A percentile compares a stretch with the other conserved stretches of the same genome.
phyloP scores from a whole-genome alignment of 2,888 invertebrate species.

The Onchidella celtica region DNA sequence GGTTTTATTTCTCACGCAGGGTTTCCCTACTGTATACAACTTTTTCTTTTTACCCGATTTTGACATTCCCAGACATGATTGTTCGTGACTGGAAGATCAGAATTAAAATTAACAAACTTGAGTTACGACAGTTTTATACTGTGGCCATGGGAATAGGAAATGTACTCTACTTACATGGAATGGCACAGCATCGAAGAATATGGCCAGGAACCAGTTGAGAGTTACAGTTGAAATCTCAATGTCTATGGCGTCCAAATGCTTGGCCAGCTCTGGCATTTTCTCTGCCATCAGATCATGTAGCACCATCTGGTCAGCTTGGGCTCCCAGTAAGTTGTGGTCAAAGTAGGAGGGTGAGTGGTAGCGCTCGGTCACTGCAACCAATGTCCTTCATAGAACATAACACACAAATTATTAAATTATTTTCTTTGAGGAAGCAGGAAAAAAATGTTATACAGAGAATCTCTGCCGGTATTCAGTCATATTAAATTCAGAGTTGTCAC shows the following conservation, averaged over 20 bases:
- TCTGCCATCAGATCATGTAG: slow-evolving; percentile 81
- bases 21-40: no score
- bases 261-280: slow-evolving; percentile 80
- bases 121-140: no score
- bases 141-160: background rate
- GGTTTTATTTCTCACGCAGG: no score
- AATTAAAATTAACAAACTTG: no score
- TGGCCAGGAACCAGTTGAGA: slow-evolving; percentile 82
- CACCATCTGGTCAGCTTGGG: slow-evolving; percentile 82
- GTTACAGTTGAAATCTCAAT: slow-evolving; percentile 82
- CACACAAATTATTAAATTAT: background rate
- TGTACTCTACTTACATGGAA: slow-evolving; percentile 79
- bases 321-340: slow-evolving; percentile 81
- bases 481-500: no score
- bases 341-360: slow-evolving; percentile 82
- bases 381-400: slow-evolving; percentile 77
- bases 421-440: background rate
- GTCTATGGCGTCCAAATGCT: slow-evolving; percentile 81
- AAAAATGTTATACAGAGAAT: no score
- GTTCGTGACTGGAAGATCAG: no score
- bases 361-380: slow-evolving; percentile 82
- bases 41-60: no score
- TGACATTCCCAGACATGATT: no score
- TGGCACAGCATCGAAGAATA: slow-evolving; percentile 82
- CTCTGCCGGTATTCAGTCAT: no score